Percentiles rank a stretch among this genome's conserved stretches.
phyloP scores from a whole-genome alignment of 2,888 invertebrate genomes.

The Griposia aprilina region DNA sequence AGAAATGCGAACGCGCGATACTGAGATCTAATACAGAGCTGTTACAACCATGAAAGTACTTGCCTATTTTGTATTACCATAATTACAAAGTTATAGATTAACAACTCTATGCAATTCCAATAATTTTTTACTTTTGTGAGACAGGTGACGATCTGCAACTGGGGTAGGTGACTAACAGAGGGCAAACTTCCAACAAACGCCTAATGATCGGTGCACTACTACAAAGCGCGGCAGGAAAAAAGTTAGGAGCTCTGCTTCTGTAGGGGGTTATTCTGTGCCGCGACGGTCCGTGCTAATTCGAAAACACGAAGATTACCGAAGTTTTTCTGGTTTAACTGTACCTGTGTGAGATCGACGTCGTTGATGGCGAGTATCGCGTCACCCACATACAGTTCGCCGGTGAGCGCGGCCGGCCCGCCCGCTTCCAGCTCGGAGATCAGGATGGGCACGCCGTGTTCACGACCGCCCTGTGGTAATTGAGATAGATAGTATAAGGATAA shows the following conservation, averaged over 20 bases:
- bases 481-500: not conserved
- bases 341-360: conserved; percentile 94
- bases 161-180: not conserved
- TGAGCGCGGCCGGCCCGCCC: conserved; percentile 94
- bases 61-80: not conserved
- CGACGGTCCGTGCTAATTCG: not conserved
- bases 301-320: not conserved
- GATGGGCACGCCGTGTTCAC: conserved; percentile 96
- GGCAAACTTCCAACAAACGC: not conserved
- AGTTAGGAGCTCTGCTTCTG: not conserved
- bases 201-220: not conserved
- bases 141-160: not conserved
- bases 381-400: conserved; percentile 94
- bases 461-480: conserved; percentile 92
- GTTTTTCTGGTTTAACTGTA: conserved; percentile 63
- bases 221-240: not conserved
- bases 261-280: not conserved
- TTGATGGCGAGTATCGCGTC: conserved; percentile 96
- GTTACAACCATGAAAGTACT: not conserved
- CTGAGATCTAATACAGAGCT: not conserved
- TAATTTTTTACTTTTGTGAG: not conserved
- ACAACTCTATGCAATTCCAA: not conserved
- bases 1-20: not conserved
- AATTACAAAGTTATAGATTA: not conserved
- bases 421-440: conserved; percentile 95